Evolutionary conservation across 2,797 vertebrate genomes (phyloP).

Genomic region (Cynodonichthys magdalenae): DNA sequence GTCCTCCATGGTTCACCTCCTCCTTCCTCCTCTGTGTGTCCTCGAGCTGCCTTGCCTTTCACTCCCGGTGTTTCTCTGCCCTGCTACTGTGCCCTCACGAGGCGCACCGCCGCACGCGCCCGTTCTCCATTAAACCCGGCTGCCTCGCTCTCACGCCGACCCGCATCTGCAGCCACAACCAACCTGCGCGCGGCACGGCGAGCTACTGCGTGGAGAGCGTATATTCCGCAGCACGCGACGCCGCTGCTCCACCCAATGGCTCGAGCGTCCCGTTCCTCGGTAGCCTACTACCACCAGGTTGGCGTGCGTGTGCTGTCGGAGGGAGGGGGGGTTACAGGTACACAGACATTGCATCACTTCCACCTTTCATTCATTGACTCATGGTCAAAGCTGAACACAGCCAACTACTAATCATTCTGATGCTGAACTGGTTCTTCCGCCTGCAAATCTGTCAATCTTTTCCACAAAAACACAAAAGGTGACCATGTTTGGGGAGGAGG

Average conservation of each 20-base stretch:
- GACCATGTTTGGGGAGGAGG: conserved; percentile 15
- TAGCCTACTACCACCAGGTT: conserved; percentile 34
- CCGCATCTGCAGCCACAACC: conserved; percentile 66
- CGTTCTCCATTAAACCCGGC: conserved; percentile 63
- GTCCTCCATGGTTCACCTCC: conserved; percentile 77
- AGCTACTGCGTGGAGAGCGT: conserved; percentile 28
- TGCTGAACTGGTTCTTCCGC: too few species aligned
- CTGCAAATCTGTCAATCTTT: too few species aligned
- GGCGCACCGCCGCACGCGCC: conserved; percentile 46
- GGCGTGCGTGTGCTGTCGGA: background rate
- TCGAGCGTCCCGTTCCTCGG: conserved; percentile 47
- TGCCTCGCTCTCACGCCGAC: conserved; percentile 58
- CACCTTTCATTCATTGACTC: conserved; percentile 47
- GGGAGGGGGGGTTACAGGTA: conserved; percentile 68
- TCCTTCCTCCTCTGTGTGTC: conserved; percentile 12
- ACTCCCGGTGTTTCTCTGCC: conserved; percentile 40
- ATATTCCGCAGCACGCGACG: conserved; percentile 73
- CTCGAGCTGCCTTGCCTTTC: conserved; percentile 30
- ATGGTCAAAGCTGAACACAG: background rate
- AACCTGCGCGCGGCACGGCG: conserved; percentile 43
- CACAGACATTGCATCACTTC: conserved; percentile 75
- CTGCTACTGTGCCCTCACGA: conserved; percentile 53
- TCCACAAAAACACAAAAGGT: background rate
- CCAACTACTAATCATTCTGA: too few species aligned
- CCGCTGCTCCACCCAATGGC: conserved; percentile 77